A percentile compares a stretch with the other conserved stretches of the same genome.
These are phyloP conservation scores for Lophius piscatorius DNA, from an alignment of 2,113 vertebrate species.

Conservation along the genomic window DNA sequence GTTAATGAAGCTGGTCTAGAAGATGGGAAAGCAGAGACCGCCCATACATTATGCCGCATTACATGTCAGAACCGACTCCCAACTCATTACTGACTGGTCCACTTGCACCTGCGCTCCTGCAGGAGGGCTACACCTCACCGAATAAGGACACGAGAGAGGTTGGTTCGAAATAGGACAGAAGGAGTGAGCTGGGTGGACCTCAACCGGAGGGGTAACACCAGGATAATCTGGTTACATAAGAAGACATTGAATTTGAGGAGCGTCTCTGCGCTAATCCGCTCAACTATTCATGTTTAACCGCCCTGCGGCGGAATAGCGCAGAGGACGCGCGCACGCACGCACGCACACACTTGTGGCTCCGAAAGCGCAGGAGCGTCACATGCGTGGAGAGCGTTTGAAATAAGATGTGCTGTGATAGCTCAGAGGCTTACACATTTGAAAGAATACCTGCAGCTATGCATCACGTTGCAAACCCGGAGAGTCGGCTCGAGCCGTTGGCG, in stretches of 20 bases:
- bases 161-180: conserved; percentile 42
- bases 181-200: conserved; percentile 11
- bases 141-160: conserved; percentile 61
- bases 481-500: conserved; percentile 34
- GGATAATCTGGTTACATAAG: conserved; percentile 75
- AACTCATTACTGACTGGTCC: conserved; percentile 46
- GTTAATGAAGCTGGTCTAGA: background rate
- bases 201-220: conserved; percentile 35
- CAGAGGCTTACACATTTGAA: background rate
- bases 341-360: conserved; percentile 75
- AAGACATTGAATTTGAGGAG: conserved; percentile 56
- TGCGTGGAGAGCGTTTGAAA: background rate
- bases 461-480: conserved; percentile 47
- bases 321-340: background rate
- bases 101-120: conserved; percentile 65
- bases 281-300: conserved; percentile 42
- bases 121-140: conserved; percentile 39
- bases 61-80: conserved; percentile 21
- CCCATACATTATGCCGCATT: conserved; percentile 42
- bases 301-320: conserved; percentile 42
- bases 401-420: background rate
- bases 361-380: background rate
- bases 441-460: conserved; percentile 21
- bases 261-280: conserved; percentile 63
- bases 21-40: background rate